phyloP scores from a whole-genome alignment of 2,113 vertebrate species.

The Vulpes ferrilata region DNA sequence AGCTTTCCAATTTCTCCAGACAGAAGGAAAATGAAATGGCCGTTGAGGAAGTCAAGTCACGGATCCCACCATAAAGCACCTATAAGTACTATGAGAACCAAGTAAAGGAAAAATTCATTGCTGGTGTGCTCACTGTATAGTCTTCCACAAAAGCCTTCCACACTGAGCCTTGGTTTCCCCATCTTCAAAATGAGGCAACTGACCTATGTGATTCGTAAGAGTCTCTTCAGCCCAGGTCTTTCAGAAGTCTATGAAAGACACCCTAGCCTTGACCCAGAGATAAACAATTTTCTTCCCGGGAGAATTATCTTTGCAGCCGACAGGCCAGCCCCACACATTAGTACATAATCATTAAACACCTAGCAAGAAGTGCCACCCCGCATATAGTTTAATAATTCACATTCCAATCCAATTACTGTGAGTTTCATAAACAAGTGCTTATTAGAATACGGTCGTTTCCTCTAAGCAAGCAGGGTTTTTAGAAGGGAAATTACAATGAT shows the following conservation, averaged over 20 bases:
- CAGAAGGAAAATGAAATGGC: not conserved
- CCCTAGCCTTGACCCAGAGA: not conserved
- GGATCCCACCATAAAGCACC: not conserved
- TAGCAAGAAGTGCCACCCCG: constrained; percentile 74
- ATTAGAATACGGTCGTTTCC: constrained; percentile 83
- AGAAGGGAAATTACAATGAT: constrained; percentile 83
- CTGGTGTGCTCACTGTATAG: not conserved
- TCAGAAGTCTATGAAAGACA: not conserved
- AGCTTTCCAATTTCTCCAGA: not conserved
- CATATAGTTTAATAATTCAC: constrained; percentile 84
- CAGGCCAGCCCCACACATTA: not conserved
- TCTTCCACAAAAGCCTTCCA: not conserved
- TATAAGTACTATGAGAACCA: not conserved
- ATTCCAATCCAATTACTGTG: constrained; percentile 79
- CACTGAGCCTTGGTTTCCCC: not conserved
- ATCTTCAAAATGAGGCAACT: not conserved
- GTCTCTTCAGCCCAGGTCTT: not conserved
- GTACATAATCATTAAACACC: constrained; percentile 69
- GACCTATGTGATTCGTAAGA: not conserved
- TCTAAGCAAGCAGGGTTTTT: constrained; percentile 64
- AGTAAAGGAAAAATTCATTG: not conserved
- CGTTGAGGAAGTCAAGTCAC: not conserved
- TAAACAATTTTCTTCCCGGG: not conserved
- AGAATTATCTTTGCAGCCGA: not conserved
- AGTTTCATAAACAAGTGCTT: constrained; percentile 88